phyloP scores from a whole-genome alignment of 2,888 invertebrate species.

The Pristionchus fissidentatus region DNA sequence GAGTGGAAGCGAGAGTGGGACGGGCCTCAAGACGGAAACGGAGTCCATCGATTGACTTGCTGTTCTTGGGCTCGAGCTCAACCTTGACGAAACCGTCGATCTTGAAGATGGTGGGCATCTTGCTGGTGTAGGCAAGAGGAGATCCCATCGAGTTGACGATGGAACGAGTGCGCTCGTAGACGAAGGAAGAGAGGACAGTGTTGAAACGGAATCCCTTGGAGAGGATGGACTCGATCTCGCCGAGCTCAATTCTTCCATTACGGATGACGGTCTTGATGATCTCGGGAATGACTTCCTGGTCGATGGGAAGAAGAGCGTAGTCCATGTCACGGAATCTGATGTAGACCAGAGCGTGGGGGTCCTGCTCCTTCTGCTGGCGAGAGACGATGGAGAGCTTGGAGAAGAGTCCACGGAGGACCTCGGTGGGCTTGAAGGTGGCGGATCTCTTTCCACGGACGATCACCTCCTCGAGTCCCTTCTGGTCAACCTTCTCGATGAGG shows the following conservation, averaged over 20 bases:
- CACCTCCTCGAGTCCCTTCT: constrained; percentile 59
- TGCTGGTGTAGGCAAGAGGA: constrained; percentile 60
- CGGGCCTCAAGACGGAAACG: constrained; percentile 49
- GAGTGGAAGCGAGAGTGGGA: constrained; percentile 47
- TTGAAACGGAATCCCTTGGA: constrained; percentile 24
- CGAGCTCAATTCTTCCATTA: constrained; percentile 29
- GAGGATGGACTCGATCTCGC: constrained; percentile 48
- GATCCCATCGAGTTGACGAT: constrained; percentile 66
- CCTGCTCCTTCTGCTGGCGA: constrained; percentile 49
- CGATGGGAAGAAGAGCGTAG: constrained; percentile 61
- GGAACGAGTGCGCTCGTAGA: constrained; percentile 53
- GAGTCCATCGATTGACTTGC: constrained; percentile 50
- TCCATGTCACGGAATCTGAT: constrained; percentile 66
- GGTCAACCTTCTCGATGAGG: constrained; percentile 53
- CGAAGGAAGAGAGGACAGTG: constrained; percentile 51
- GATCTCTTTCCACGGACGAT: constrained; percentile 60
- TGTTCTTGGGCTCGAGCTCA: constrained; percentile 47
- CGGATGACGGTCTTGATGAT: neutral
- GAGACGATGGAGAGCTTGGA: constrained; percentile 61
- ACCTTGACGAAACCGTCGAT: constrained; percentile 17
- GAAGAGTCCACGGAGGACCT: constrained; percentile 57
- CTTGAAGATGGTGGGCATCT: constrained; percentile 57
- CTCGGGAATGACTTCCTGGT: constrained; percentile 51
- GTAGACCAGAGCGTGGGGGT: constrained; percentile 58
- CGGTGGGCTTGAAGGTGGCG: neutral